These are phyloP conservation scores for Dione juno DNA, from an alignment of 2,888 invertebrate genomes.

Conservation along the genomic window DNA sequence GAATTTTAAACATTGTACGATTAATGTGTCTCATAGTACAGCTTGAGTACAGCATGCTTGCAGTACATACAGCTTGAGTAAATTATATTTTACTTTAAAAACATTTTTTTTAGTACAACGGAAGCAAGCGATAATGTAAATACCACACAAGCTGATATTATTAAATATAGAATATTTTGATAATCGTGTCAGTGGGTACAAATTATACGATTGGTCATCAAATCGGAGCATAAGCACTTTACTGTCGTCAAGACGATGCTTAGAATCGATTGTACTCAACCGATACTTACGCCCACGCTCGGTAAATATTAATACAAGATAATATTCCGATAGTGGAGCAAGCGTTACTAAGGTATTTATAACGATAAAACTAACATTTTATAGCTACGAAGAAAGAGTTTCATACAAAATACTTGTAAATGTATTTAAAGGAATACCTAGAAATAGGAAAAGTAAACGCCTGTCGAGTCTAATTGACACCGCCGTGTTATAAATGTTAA, in stretches of 20 bases:
- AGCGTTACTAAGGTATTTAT: slow-evolving; percentile 68
- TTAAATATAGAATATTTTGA: slow-evolving; percentile 41
- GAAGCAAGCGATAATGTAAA: slow-evolving; percentile 26
- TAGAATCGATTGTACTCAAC: slow-evolving; percentile 70
- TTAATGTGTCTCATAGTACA: too few relatives aligned
- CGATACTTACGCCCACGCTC: slow-evolving; percentile 74
- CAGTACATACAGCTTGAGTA: too few relatives aligned
- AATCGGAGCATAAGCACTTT: slow-evolving; percentile 60
- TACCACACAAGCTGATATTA: slow-evolving; percentile 42
- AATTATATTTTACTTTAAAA: too few relatives aligned
- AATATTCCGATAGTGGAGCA: slow-evolving; percentile 51
- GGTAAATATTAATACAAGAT: slow-evolving; percentile 77
- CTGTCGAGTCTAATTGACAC: slow-evolving; percentile 10
- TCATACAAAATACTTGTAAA: not conserved
- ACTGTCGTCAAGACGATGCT: slow-evolving; percentile 56
- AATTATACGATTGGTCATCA: slow-evolving; percentile 50
- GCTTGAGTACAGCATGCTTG: too few relatives aligned
- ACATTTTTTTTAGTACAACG: slow-evolving; percentile 1
- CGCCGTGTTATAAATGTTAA: slow-evolving; percentile 7
- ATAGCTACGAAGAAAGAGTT: slow-evolving; percentile 46
- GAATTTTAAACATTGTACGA: too few relatives aligned
- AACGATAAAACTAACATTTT: slow-evolving; percentile 65
- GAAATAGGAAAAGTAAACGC: slow-evolving; percentile 20
- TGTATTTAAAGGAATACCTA: slow-evolving; percentile 20
- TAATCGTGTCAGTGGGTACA: slow-evolving; percentile 48